Percentiles rank a stretch among this genome's conserved stretches.
Evolutionary conservation across 30 jellyfish, hydroid and myxozoan species (phyloP).

Genomic region (Aurelia aurita): DNA sequence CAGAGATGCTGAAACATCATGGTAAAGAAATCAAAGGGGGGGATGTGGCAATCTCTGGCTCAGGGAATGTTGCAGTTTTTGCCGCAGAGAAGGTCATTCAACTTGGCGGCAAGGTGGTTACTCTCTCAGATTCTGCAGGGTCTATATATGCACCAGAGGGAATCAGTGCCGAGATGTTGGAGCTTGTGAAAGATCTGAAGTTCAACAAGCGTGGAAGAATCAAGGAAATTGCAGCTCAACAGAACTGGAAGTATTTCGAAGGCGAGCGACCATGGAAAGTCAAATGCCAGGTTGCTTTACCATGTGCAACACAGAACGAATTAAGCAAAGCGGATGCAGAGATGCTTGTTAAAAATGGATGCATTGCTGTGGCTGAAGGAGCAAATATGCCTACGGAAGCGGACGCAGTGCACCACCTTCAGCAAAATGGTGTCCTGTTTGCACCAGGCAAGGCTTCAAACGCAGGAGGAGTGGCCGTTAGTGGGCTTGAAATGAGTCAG

Average conservation of each 20-base stretch:
- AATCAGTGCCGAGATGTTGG: constrained; percentile 54
- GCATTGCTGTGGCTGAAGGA: constrained; percentile 89
- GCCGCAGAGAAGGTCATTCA: constrained; percentile 82
- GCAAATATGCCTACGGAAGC: constrained; percentile 97
- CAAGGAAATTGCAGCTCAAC: constrained; percentile 65
- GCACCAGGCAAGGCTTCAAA: constrained; percentile 96
- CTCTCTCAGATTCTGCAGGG: constrained; percentile 89
- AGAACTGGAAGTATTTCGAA: constrained; percentile 44
- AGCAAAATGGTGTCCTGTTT: constrained; percentile 67
- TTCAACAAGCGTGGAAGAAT: constrained; percentile 80
- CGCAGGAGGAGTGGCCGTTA: constrained; percentile 96
- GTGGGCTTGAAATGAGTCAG: constrained; percentile 98
- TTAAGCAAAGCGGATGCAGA: constrained; percentile 74
- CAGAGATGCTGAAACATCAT: constrained; percentile 71
- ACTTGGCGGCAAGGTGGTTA: constrained; percentile 88
- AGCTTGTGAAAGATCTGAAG: constrained; percentile 75
- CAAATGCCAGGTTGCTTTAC: constrained; percentile 85
- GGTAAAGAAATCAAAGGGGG: constrained; percentile 52
- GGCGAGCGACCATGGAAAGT: constrained; percentile 90
- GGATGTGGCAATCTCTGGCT: constrained; percentile 85
- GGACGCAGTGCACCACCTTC: constrained; percentile 80
- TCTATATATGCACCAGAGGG: constrained; percentile 69
- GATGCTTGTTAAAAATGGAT: constrained; percentile 73
- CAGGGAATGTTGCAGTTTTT: constrained; percentile 92
- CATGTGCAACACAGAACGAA: constrained; percentile 95